phyloP scores from a whole-genome alignment of 2,113 vertebrate genomes.

The Amphiprion percula region DNA sequence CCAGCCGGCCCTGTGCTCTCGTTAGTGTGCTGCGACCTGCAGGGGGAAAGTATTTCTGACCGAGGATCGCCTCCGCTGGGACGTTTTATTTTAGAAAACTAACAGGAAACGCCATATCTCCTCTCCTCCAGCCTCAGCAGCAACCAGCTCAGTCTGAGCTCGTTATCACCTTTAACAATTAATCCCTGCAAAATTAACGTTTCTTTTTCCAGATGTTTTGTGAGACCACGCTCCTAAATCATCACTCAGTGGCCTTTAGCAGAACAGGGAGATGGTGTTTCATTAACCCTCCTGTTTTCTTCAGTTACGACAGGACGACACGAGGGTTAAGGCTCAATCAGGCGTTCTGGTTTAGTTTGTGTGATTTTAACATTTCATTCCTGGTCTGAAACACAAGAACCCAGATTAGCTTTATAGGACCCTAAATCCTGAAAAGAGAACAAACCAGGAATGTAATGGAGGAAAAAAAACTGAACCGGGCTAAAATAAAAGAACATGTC shows the following conservation, averaged over 20 bases:
- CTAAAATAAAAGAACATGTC: background rate
- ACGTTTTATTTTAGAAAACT: slow-evolving; percentile 43
- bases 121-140: background rate
- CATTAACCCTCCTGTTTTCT: background rate
- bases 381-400: background rate
- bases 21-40: slow-evolving; percentile 25
- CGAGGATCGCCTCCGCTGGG: slow-evolving; percentile 32
- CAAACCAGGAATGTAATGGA: background rate
- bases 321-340: background rate
- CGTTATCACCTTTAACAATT: background rate
- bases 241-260: slow-evolving; percentile 1
- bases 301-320: too few species aligned
- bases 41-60: slow-evolving; percentile 47
- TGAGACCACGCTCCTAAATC: background rate
- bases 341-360: slow-evolving; percentile 23
- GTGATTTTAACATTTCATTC: slow-evolving; percentile 46
- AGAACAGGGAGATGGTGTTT: background rate
- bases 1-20: slow-evolving; percentile 14
- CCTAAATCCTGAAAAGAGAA: background rate
- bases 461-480: slow-evolving; percentile 28
- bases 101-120: slow-evolving; percentile 13
- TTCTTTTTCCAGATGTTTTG: background rate
- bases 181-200: background rate
- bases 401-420: background rate
- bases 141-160: background rate